Percentiles rank a stretch among this genome's conserved stretches.
phyloP scores from a whole-genome alignment of 2,888 invertebrate genomes.

The Lysandra bellargus region DNA sequence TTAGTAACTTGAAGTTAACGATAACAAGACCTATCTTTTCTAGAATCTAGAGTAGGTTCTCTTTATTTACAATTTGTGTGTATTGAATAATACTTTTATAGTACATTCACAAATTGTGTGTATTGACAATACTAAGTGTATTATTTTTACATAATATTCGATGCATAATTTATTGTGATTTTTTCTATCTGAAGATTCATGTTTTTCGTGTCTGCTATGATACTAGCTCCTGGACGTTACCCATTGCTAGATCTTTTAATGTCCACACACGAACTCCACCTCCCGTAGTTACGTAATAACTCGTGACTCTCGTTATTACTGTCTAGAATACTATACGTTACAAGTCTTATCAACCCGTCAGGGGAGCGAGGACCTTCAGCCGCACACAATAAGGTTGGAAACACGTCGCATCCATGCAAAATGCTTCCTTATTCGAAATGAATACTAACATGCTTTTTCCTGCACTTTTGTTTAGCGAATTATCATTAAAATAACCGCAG shows the following conservation, averaged over 20 bases:
- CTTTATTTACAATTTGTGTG: no score
- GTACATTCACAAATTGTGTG: no score
- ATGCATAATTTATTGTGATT: no score
- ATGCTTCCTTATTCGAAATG: conserved; percentile 53
- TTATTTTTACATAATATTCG: no score
- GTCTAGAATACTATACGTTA: conserved; percentile 57
- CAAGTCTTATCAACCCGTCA: conserved; percentile 50
- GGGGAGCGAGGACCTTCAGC: conserved; percentile 51
- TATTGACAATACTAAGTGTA: no score
- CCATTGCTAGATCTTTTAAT: conserved; percentile 8
- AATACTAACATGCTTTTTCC: conserved; percentile 63
- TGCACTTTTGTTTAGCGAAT: conserved; percentile 56
- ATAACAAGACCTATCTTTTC: no score
- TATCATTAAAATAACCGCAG: conserved; percentile 42
- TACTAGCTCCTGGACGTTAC: neutral
- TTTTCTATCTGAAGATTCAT: no score
- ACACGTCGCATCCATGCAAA: conserved; percentile 42
- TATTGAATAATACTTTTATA: no score
- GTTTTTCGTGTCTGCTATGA: no score
- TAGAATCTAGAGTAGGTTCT: no score
- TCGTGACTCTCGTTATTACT: conserved; percentile 74
- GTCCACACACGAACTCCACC: conserved; percentile 30
- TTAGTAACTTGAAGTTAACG: no score
- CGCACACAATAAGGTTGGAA: conserved; percentile 46
- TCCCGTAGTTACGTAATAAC: conserved; percentile 68